Conservation (phyloP, 1,140 invertebrate species). For the Apolygus lucorum region DNA sequence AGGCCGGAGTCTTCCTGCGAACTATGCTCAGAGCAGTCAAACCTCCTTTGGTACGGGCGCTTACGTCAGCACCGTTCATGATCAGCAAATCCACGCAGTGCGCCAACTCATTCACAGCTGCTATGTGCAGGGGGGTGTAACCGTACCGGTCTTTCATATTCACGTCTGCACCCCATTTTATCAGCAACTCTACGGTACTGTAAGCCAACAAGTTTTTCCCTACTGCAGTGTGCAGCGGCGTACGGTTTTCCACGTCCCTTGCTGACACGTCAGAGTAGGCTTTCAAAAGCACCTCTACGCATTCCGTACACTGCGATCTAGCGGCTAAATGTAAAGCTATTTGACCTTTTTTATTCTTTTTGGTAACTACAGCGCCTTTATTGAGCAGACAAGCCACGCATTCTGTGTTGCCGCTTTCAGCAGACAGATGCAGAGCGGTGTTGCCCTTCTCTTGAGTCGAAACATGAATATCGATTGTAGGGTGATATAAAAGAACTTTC, state of each 20-base stretch:
- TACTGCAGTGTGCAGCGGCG: conserved; percentile 66
- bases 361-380: conserved; percentile 58
- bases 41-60: conserved; percentile 70
- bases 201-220: conserved; percentile 64
- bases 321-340: conserved; percentile 69
- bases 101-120: conserved; percentile 72
- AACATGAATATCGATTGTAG: conserved; percentile 31
- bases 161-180: conserved; percentile 69
- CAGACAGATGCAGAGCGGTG: conserved; percentile 72
- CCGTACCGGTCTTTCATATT: conserved; percentile 81
- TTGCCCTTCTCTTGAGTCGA: conserved; percentile 30
- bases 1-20: conserved; percentile 69
- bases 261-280: conserved; percentile 62
- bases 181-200: conserved; percentile 61
- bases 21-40: conserved; percentile 73
- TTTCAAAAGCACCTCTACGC: conserved; percentile 63
- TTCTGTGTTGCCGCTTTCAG: conserved; percentile 58
- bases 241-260: conserved; percentile 65
- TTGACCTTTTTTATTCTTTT: conserved; percentile 64
- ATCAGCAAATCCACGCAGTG: conserved; percentile 73
- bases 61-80: conserved; percentile 73
- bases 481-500: conserved; percentile 38
- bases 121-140: conserved; percentile 79
- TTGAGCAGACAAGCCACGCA: conserved; percentile 60
- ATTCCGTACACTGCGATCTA: conserved; percentile 63